Evolutionary conservation across 2,797 vertebrate species (phyloP).

Genomic region (Borostomias antarcticus): DNA sequence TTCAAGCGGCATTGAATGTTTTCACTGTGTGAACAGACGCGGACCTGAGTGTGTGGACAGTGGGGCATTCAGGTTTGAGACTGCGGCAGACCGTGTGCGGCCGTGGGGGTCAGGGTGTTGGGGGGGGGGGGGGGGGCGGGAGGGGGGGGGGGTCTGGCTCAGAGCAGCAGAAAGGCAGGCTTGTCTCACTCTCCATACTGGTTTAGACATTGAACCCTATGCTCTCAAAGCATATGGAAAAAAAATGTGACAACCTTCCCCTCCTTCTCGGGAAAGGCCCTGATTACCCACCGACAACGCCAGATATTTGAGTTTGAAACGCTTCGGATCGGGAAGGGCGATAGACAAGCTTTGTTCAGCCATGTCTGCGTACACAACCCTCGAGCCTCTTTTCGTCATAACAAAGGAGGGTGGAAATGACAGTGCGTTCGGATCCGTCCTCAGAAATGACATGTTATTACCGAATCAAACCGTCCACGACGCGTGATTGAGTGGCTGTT

Average conservation of each 20-base stretch:
- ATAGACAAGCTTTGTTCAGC: constrained; percentile 36
- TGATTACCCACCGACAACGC: constrained; percentile 23
- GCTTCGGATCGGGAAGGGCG: background rate
- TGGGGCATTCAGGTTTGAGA: constrained; percentile 22
- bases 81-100: too few species aligned
- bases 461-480: constrained; percentile 25
- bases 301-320: constrained; percentile 46
- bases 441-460: constrained; percentile 6
- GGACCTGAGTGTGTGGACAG: constrained; percentile 13
- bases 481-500: constrained; percentile 27
- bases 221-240: constrained; percentile 28
- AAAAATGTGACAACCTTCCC: constrained; percentile 34
- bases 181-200: constrained; percentile 32
- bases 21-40: background rate
- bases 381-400: constrained; percentile 20
- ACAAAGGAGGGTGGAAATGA: constrained; percentile 38
- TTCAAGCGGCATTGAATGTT: background rate
- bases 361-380: constrained; percentile 23
- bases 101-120: background rate
- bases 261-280: background rate
- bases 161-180: constrained; percentile 42
- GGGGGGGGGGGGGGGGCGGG: constrained; percentile 25
- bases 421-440: constrained; percentile 11
- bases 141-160: constrained; percentile 21
- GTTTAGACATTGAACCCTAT: constrained; percentile 48